phyloP scores from a whole-genome alignment of 1,140 invertebrate genomes.

The Neuroterus valhalla region DNA sequence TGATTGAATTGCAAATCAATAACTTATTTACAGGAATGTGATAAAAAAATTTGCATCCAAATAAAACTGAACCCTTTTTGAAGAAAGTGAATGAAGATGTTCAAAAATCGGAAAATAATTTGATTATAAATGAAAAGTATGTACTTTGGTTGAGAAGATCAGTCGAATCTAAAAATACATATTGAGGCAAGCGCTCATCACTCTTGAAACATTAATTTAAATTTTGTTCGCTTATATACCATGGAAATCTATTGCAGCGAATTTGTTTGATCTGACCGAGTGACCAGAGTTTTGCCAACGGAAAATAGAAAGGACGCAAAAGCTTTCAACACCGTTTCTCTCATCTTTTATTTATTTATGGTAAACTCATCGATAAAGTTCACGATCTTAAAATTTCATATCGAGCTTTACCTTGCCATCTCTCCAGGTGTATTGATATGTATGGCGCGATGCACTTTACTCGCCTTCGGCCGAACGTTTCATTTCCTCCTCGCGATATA shows the following conservation, averaged over 20 bases:
- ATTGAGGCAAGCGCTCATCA: no score
- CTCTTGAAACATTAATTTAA: no score
- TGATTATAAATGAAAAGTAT: no score
- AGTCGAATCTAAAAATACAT: no score
- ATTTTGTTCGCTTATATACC: no score
- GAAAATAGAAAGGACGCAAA: constrained; percentile 35
- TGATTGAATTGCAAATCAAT: no score
- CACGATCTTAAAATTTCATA: constrained; percentile 69
- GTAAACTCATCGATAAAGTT: constrained; percentile 63
- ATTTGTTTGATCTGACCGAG: constrained; percentile 29
- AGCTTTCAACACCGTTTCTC: constrained; percentile 45
- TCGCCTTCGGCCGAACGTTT: constrained; percentile 60
- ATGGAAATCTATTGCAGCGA: not conserved
- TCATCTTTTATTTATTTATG: constrained; percentile 73
- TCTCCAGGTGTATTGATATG: constrained; percentile 62
- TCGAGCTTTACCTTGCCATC: constrained; percentile 46
- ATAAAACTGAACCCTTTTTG: no score
- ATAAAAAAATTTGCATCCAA: no score
- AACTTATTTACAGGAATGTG: no score
- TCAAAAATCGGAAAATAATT: no score
- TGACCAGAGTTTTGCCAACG: constrained; percentile 33
- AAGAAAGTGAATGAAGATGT: no score
- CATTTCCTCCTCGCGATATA: constrained; percentile 60
- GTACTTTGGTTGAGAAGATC: no score
- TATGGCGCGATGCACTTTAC: constrained; percentile 64